Evolutionary conservation across 2,888 invertebrate species (phyloP).

Genomic region (Drosophila rubida): DNA sequence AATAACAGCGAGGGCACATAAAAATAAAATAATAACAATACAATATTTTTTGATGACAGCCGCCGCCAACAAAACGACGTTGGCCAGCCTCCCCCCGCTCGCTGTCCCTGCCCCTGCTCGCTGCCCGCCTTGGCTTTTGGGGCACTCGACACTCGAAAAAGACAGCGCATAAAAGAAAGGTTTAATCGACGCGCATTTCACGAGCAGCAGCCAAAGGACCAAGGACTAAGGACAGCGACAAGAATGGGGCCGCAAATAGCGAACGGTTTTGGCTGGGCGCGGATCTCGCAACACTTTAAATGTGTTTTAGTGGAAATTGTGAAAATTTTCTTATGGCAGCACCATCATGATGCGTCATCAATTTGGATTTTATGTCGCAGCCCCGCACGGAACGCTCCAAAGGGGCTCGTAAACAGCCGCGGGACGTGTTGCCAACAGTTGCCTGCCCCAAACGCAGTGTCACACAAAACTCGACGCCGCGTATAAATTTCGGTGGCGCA

Average conservation of each 20-base stretch:
- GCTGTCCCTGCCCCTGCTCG: neutral
- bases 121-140: slow-evolving; percentile 32
- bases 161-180: slow-evolving; percentile 75
- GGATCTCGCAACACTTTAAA: slow-evolving; percentile 54
- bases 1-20: slow-evolving; percentile 75
- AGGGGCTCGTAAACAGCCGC: slow-evolving; percentile 52
- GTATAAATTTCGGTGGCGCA: slow-evolving; percentile 21
- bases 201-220: slow-evolving; percentile 31
- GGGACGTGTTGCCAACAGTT: slow-evolving; percentile 38
- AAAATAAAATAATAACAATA: slow-evolving; percentile 81
- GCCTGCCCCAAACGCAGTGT: slow-evolving; percentile 27
- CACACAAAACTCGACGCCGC: slow-evolving; percentile 15
- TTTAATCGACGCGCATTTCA: slow-evolving; percentile 75
- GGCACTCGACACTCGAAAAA: slow-evolving; percentile 56
- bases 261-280: neutral
- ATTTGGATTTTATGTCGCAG: slow-evolving; percentile 62
- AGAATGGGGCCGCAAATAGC: slow-evolving; percentile 1
- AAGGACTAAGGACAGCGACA: neutral
- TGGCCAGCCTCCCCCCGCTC: slow-evolving; percentile 36
- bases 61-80: slow-evolving; percentile 66
- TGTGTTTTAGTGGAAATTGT: slow-evolving; percentile 74
- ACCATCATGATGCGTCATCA: slow-evolving; percentile 72
- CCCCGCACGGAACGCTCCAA: slow-evolving; percentile 26
- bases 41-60: slow-evolving; percentile 80
- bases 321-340: slow-evolving; percentile 66